Conservation (phyloP, 1,140 invertebrate species). For the Drosophila tropicalis region DNA sequence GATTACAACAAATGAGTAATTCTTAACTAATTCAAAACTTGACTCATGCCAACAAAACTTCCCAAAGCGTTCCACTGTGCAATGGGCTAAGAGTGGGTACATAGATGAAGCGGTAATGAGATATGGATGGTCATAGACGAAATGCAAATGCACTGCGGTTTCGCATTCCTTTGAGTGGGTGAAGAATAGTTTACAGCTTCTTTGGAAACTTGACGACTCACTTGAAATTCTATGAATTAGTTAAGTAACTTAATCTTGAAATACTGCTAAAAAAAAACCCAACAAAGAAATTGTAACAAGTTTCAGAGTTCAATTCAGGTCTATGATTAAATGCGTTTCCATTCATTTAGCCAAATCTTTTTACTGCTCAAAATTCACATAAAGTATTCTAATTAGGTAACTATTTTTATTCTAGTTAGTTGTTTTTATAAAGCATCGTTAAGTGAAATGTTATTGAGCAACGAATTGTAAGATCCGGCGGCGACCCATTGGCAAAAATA, state of each 20-base stretch:
- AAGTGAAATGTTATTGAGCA: slow-evolving; percentile 64
- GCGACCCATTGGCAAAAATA: slow-evolving; percentile 28
- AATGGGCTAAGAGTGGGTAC: slow-evolving; percentile 14
- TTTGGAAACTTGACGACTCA: neutral
- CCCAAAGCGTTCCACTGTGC: neutral
- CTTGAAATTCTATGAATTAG: neutral
- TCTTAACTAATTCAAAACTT: no score
- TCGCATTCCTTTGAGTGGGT: slow-evolving; percentile 22
- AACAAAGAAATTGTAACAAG: neutral
- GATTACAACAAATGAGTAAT: no score
- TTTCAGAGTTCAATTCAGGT: neutral
- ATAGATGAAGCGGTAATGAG: neutral
- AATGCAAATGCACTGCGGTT: slow-evolving; percentile 47
- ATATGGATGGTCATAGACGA: slow-evolving; percentile 28
- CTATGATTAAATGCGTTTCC: neutral
- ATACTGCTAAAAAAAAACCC: neutral
- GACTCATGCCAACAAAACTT: no score
- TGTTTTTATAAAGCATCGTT: slow-evolving; percentile 24
- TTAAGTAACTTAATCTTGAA: slow-evolving; percentile 1
- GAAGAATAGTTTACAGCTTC: neutral
- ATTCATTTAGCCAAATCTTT: no score
- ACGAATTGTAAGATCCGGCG: slow-evolving; percentile 33
- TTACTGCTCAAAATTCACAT: no score
- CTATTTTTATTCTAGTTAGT: no score
- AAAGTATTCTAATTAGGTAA: no score